Percentiles rank a stretch among this genome's conserved stretches.
phyloP scores from a whole-genome alignment of 2,888 invertebrate genomes.

The Thymelicus lineola region DNA sequence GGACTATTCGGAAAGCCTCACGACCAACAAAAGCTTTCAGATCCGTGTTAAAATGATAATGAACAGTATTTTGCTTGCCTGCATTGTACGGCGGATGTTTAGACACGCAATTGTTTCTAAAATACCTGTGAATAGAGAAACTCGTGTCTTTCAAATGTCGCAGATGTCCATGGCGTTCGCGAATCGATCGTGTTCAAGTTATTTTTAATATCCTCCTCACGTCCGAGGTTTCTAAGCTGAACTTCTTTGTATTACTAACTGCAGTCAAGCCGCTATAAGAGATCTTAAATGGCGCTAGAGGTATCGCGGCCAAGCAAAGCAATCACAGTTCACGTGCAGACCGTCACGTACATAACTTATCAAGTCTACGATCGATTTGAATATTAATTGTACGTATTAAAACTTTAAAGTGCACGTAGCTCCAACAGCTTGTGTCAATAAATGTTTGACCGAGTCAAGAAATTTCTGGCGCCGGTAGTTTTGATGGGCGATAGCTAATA shows the following conservation, averaged over 20 bases:
- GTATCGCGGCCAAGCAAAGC: constrained; percentile 61
- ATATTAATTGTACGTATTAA: constrained; percentile 4
- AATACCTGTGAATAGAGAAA: constrained; percentile 40
- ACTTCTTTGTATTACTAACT: constrained; percentile 68
- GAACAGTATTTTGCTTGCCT: constrained; percentile 50
- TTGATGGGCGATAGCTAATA: too few species aligned
- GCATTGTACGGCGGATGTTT: constrained; percentile 47
- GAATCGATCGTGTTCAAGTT: constrained; percentile 48
- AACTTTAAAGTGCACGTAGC: background rate
- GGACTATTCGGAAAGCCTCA: constrained; percentile 52
- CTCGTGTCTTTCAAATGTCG: background rate
- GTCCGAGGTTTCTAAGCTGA: constrained; percentile 59
- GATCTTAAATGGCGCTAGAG: constrained; percentile 63
- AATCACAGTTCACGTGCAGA: constrained; percentile 54
- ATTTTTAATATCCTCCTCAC: constrained; percentile 58
- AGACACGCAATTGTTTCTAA: constrained; percentile 48
- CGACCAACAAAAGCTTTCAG: constrained; percentile 56
- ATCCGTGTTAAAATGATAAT: constrained; percentile 66
- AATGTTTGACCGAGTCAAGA: background rate
- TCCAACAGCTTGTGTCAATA: background rate
- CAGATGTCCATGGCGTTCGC: constrained; percentile 38
- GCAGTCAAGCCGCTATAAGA: constrained; percentile 60
- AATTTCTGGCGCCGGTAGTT: background rate
- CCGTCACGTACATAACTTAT: constrained; percentile 32
- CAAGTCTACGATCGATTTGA: constrained; percentile 9